phyloP scores from a whole-genome alignment of 2,113 vertebrate genomes.

The Leptodactylus fuscus region DNA sequence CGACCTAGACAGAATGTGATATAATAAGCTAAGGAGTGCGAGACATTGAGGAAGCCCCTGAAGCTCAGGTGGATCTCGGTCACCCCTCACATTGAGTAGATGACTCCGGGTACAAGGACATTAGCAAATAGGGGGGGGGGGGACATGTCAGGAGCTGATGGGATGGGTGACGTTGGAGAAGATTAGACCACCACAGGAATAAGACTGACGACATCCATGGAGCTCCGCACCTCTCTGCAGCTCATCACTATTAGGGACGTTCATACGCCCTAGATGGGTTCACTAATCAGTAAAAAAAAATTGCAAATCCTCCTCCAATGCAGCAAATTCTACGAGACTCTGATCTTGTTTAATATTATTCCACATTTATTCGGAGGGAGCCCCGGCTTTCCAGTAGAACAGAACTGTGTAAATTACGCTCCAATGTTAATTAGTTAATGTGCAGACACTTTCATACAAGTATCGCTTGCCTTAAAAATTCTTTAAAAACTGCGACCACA shows the following conservation, averaged over 20 bases:
- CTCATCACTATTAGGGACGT: neutral
- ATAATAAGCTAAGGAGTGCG: neutral
- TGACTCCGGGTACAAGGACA: no score
- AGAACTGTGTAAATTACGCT: conserved; percentile 32
- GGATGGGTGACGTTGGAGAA: no score
- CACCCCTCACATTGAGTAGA: no score
- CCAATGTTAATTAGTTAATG: conserved; percentile 52
- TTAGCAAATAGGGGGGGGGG: no score
- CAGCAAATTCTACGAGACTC: neutral
- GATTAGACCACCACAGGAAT: no score
- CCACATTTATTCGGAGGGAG: neutral
- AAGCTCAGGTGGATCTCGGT: neutral
- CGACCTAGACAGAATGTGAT: neutral
- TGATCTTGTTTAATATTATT: conserved; percentile 9
- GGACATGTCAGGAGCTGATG: no score
- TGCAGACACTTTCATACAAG: conserved; percentile 46
- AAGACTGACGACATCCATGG: no score
- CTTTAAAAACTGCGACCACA: conserved; percentile 52
- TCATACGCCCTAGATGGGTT: no score
- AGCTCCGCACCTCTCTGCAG: neutral
- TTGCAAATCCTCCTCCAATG: neutral
- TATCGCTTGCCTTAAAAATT: conserved; percentile 53
- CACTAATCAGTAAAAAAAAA: neutral
- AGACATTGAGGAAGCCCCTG: neutral
- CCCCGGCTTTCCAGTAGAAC: conserved; percentile 10